Evolutionary conservation across 2,888 invertebrate genomes (phyloP), one percentile per base, ranked within the genome.

Genomic region (Neuroscelio doddi): DNA sequence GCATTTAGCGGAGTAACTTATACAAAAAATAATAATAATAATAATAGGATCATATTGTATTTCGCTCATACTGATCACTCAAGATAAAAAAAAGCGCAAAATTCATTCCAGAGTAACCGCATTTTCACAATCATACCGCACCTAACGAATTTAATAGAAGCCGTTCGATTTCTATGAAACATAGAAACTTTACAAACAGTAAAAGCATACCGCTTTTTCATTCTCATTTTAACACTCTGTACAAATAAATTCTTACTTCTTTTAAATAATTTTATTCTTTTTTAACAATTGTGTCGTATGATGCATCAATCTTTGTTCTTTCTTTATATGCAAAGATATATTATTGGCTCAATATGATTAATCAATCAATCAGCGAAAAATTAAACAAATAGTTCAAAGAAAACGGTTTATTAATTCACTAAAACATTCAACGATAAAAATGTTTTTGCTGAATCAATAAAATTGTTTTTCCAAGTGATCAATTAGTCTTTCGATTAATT

Each of bases 11-110:
- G 12, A 14, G 15, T 15, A 36, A n/a, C 27, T 44, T 47, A 10
- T 26, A 38, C 5, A 52, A 52, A 24, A 38, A 47, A 49, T 8
- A n/a, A 52, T 30, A 24, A 39, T 38, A 34, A 21, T 38, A 52
- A 42, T 39, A 55, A 14, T 53, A 57, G 59, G 56, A 64, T 56
- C 36, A 50, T 58, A 56, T 59, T 57, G 65, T 42, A 51, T 45
- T 57, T 41, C 38, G 57, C 55, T 59, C 47, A 50, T 29, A 55
- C 42, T 53, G 36, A 52, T 45, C 42, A 15, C 9, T 10, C 34
- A 51, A 34, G 27, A 30, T 12, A 17, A 24, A 42, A 42, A 44
- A 45, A 29, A 44, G 26, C 8, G 26, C 4, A 36, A 36, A 15
- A 14, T 7, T 5, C 3, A n/a, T n/a, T n/a, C n/a, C n/a, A n/a